Evolutionary conservation across 2,113 vertebrate genomes (phyloP).

Genomic region (Numida meleagris): DNA sequence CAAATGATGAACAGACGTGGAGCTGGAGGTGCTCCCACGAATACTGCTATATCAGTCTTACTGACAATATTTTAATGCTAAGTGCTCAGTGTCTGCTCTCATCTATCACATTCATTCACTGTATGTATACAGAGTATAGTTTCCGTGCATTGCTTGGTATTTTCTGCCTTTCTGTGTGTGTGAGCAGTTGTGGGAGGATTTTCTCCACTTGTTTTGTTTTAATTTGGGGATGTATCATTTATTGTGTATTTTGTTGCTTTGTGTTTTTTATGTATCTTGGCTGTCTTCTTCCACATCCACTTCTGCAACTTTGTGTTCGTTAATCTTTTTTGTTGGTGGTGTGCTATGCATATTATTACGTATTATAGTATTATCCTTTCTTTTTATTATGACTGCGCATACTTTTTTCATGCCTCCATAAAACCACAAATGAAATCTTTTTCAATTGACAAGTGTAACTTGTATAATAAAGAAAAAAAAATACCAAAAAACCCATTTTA

Average conservation of each 20-base stretch:
- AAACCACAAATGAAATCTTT: neutral
- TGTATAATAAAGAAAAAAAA: neutral
- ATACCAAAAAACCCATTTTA: neutral
- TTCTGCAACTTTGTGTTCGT: neutral
- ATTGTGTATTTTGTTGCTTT: neutral
- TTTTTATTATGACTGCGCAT: neutral
- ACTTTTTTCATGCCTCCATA: neutral
- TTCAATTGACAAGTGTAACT: neutral
- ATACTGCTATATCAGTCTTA: neutral
- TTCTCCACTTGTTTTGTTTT: neutral
- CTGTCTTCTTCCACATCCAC: neutral
- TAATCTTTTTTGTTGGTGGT: neutral
- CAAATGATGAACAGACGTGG: neutral
- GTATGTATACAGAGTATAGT: neutral
- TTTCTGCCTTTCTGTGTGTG: neutral
- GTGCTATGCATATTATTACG: neutral
- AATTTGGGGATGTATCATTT: neutral
- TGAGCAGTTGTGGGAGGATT: neutral
- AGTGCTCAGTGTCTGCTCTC: neutral
- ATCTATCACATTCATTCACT: neutral
- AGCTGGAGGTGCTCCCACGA: neutral
- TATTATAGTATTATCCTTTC: neutral
- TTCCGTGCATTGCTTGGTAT: neutral
- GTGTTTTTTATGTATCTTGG: neutral
- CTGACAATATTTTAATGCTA: neutral